These are phyloP conservation scores for Agonum fuliginosum DNA, from an alignment of 2,888 invertebrate species.

Conservation along the genomic window DNA sequence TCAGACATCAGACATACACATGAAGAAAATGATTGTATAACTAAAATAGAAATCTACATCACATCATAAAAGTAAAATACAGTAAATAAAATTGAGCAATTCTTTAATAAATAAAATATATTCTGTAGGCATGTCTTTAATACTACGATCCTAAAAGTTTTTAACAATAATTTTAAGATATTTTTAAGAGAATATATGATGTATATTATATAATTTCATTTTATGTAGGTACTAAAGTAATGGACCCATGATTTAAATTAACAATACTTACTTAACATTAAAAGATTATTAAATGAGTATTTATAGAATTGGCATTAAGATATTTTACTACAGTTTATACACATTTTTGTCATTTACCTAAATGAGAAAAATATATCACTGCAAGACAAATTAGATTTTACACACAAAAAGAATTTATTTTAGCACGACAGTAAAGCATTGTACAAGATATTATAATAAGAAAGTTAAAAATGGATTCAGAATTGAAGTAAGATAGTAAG, in stretches of 20 bases:
- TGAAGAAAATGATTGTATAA: conserved; percentile 30
- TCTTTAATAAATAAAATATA: conserved; percentile 52
- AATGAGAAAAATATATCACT: no score
- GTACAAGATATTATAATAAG: no score
- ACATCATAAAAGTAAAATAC: conserved; percentile 27
- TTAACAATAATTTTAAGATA: conserved; percentile 49
- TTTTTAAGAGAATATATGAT: conserved; percentile 59
- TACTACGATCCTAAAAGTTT: conserved; percentile 31
- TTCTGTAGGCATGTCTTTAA: conserved; percentile 31
- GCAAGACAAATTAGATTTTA: no score
- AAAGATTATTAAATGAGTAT: conserved; percentile 48
- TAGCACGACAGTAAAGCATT: no score
- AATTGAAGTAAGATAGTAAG: no score
- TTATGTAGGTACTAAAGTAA: conserved; percentile 63
- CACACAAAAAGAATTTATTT: no score
- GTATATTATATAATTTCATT: conserved; percentile 61
- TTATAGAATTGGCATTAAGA: conserved; percentile 38
- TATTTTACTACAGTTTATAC: conserved; percentile 24
- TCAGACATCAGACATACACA: conserved; percentile 17
- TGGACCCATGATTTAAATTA: conserved; percentile 62
- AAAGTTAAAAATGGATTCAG: no score
- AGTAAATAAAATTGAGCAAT: conserved; percentile 56
- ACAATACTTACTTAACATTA: conserved; percentile 31
- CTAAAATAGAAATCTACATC: conserved; percentile 24
- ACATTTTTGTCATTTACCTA: conserved; percentile 31